Conservation (phyloP, 2,888 invertebrate species). For the Cheilosia urbana region DNA sequence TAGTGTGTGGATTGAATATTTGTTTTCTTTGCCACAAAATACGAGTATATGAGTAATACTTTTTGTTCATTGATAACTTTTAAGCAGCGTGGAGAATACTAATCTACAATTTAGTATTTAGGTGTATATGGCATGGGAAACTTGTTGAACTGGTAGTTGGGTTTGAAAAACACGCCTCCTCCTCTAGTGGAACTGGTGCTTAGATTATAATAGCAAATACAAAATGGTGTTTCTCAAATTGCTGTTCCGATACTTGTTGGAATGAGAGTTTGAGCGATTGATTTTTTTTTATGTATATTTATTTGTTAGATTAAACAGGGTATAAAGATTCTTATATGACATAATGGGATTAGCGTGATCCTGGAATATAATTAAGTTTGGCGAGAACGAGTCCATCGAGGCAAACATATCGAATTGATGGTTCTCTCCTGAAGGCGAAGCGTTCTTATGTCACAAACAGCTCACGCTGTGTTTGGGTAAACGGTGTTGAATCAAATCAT, state of each 20-base stretch:
- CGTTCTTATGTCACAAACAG: too few species aligned
- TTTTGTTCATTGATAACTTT: slow-evolving; percentile 31
- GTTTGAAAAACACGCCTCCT: slow-evolving; percentile 27
- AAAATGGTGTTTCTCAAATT: slow-evolving; percentile 26
- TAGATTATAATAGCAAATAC: slow-evolving; percentile 5
- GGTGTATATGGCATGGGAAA: slow-evolving; percentile 12
- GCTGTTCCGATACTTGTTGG: neutral
- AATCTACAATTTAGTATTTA: slow-evolving; percentile 14
- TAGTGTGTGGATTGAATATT: slow-evolving; percentile 34
- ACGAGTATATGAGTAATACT: slow-evolving; percentile 30
- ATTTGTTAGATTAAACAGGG: too few species aligned
- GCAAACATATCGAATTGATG: too few species aligned
- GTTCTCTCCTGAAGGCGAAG: too few species aligned
- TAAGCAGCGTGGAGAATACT: neutral
- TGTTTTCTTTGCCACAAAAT: slow-evolving; percentile 22
- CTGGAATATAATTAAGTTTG: too few species aligned
- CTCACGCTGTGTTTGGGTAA: too few species aligned
- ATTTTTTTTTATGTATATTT: too few species aligned
- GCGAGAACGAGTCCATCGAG: too few species aligned
- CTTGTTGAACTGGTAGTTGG: slow-evolving; percentile 19
- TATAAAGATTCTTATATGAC: too few species aligned
- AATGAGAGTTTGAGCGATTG: neutral
- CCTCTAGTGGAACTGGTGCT: neutral
- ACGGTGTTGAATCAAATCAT: too few species aligned
- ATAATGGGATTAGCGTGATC: too few species aligned